phyloP scores from a whole-genome alignment of 2,797 vertebrate species.

The Chelmon rostratus region DNA sequence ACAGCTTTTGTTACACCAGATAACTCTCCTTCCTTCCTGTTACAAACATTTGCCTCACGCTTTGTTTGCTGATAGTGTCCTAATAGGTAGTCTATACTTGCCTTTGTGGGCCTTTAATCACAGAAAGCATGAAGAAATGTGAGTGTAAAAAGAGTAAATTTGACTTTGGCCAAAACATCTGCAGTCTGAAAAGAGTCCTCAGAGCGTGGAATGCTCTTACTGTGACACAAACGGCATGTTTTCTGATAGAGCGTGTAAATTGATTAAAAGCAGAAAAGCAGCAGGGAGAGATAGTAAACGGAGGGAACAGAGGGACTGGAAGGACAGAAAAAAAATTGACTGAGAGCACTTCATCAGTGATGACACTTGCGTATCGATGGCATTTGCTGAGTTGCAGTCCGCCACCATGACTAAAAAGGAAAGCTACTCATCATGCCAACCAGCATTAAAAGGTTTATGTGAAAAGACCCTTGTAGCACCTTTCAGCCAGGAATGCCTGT shows the following conservation, averaged over 20 bases:
- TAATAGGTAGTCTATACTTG: slow-evolving; percentile 2
- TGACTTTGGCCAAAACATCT: slow-evolving; percentile 27
- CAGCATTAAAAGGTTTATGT: slow-evolving; percentile 57
- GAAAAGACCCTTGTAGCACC: slow-evolving; percentile 71
- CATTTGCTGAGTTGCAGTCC: slow-evolving; percentile 57
- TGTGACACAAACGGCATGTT: slow-evolving; percentile 78
- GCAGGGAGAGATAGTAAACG: slow-evolving; percentile 45
- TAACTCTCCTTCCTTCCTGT: background rate
- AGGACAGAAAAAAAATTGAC: slow-evolving; percentile 36
- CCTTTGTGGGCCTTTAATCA: background rate
- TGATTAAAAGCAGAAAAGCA: slow-evolving; percentile 77
- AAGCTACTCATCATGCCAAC: slow-evolving; percentile 75
- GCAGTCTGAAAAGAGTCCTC: slow-evolving; percentile 72
- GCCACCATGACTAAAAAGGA: slow-evolving; percentile 71
- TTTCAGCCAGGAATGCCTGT: slow-evolving; percentile 70
- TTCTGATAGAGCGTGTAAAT: slow-evolving; percentile 83
- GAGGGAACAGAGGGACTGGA: slow-evolving; percentile 35
- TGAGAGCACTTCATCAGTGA: slow-evolving; percentile 74
- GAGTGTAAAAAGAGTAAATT: slow-evolving; percentile 32
- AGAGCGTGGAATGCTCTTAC: slow-evolving; percentile 71
- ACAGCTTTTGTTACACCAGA: background rate
- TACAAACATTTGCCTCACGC: background rate
- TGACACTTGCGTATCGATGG: slow-evolving; percentile 63
- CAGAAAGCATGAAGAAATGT: slow-evolving; percentile 24
- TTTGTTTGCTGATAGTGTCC: slow-evolving; percentile 8